Base-by-base conservation (phyloP, 2,888 invertebrate species). In the Alsophila aescularia region DNA sequence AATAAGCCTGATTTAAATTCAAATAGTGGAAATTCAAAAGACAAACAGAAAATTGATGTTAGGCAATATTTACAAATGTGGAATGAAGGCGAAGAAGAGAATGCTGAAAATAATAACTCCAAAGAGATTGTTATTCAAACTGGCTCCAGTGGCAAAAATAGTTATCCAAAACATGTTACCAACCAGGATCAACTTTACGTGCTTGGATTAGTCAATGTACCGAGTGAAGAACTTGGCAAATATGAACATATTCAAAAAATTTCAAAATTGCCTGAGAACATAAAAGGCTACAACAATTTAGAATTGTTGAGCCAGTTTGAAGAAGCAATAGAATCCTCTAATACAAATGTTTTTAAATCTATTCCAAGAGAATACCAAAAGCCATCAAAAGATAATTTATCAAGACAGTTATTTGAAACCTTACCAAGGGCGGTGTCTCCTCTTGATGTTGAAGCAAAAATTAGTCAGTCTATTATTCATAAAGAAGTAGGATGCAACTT, bases 401-500 rank as follows among this genome's bases (percentile, higher is more conserved):
- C 65, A 24, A 77, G 72, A 59, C 73, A 69, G 57, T 45, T 66
- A n/a, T 51, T 69, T 39, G 70, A 70, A 37, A 40, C 72, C 16
- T 61, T 76, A 51, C 73, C 83, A n/a, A 79, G 91, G 32, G 85
- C 91, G 31, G 49, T 88, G 18, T 91, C 91, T 31, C 91, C 91
- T 51, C 75, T 92, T 60, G 92, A 92, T 77, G 92, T 92, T 31
- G 92, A 92, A 78, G 80, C 92, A 39, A 92, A 92, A 80, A 92
- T 92, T 66, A 92, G 90, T 66, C 92, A 92, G 62, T 92, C 92
- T 9, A 85, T 92, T 16, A 92, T 92, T 60, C 92, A 92, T 64
- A 92, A 92, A 77, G 92, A 92, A 69, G 92, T 92, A 44, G 90
- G 91, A 21, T 92, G 92, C 69, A 92, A 92, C 73, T 92, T 92